Evolutionary conservation across 2,888 invertebrate species (phyloP).

Genomic region (Enchytraeus crypticus): DNA sequence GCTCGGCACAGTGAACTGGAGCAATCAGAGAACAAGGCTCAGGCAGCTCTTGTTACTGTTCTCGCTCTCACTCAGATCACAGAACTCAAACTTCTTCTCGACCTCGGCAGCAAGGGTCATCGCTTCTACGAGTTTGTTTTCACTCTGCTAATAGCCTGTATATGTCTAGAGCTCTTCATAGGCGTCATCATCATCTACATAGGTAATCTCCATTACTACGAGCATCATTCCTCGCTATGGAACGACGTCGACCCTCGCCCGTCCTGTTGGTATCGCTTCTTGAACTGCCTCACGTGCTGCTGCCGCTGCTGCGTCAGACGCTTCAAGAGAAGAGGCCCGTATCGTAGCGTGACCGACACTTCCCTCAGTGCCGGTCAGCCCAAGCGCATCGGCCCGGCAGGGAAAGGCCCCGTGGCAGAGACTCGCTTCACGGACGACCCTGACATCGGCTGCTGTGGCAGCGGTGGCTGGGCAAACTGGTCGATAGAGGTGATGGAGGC

Average conservation of each 20-base stretch:
- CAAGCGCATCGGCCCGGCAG: neutral
- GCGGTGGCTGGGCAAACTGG: neutral
- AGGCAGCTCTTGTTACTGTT: constrained; percentile 27
- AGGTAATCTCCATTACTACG: constrained; percentile 25
- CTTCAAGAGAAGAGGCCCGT: constrained; percentile 18
- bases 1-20: constrained; percentile 27
- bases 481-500: neutral
- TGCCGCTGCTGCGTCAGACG: constrained; percentile 14
- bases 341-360: constrained; percentile 20
- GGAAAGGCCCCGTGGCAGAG: neutral
- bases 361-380: neutral
- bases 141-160: constrained; percentile 26
- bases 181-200: constrained; percentile 29
- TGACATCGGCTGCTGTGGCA: neutral
- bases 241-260: neutral
- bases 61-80: constrained; percentile 28
- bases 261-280: neutral
- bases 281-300: constrained; percentile 9
- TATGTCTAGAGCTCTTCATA: constrained; percentile 26
- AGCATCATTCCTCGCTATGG: neutral
- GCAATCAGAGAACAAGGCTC: constrained; percentile 29
- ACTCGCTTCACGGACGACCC: neutral
- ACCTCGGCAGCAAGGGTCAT: constrained; percentile 27
- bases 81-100: constrained; percentile 26
- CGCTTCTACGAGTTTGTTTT: constrained; percentile 29